Evolutionary conservation across 2,888 invertebrate species (phyloP).

Genomic region (Lampropteryx suffumata): DNA sequence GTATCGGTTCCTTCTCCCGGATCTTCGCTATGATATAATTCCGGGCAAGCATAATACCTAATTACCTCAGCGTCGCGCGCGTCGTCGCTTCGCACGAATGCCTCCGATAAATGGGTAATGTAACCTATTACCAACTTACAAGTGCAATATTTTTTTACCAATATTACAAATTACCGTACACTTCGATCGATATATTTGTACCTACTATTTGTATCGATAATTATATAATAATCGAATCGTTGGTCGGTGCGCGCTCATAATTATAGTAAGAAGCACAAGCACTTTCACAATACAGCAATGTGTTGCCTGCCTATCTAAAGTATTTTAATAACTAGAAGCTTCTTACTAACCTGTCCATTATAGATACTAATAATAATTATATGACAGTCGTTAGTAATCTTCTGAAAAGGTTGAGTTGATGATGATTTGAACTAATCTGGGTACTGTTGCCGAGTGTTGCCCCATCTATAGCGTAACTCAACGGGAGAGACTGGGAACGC

Average conservation of each 20-base stretch:
- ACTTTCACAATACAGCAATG: conserved; percentile 23
- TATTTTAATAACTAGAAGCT: neutral
- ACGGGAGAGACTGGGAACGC: too few species aligned
- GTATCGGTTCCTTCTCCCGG: conserved; percentile 39
- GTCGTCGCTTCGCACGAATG: conserved; percentile 55
- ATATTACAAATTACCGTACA: conserved; percentile 17
- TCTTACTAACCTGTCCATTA: too few species aligned
- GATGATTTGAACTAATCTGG: too few species aligned
- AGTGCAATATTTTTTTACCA: conserved; percentile 27
- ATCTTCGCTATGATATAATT: conserved; percentile 37
- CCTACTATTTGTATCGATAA: conserved; percentile 33
- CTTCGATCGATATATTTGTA: conserved; percentile 19
- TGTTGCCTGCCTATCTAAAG: neutral
- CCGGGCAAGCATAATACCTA: conserved; percentile 19
- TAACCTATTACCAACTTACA: conserved; percentile 1
- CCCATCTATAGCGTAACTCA: too few species aligned
- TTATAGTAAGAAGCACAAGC: conserved; percentile 27
- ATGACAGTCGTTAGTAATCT: too few species aligned
- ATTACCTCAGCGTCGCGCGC: conserved; percentile 34
- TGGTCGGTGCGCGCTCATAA: conserved; percentile 20
- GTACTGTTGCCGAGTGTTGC: too few species aligned
- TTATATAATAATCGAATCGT: conserved; percentile 44
- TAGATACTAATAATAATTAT: too few species aligned
- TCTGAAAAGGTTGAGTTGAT: too few species aligned
- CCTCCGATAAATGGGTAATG: conserved; percentile 18